phyloP scores from a whole-genome alignment of 2,888 invertebrate species.

The Dugesia japonica region DNA sequence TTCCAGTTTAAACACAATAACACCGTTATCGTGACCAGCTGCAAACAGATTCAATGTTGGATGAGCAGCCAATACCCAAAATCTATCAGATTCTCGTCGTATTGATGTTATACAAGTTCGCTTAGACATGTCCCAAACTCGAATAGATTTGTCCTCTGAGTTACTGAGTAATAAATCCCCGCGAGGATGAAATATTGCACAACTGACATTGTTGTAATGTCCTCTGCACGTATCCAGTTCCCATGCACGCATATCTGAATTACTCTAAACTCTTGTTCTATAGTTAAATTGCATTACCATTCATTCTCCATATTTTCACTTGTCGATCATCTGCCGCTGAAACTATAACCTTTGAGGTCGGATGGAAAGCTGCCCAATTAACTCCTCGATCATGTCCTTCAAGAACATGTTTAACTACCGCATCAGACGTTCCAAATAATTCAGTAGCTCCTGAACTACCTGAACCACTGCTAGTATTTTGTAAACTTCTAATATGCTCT shows the following conservation, averaged over 20 bases:
- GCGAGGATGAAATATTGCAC: constrained; percentile 84
- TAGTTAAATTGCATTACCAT: neutral
- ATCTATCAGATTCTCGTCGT: constrained; percentile 80
- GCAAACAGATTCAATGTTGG: constrained; percentile 87
- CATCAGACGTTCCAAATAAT: constrained; percentile 72
- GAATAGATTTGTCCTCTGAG: constrained; percentile 87
- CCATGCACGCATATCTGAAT: constrained; percentile 62
- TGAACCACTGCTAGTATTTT: neutral
- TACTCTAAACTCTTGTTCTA: constrained; percentile 41
- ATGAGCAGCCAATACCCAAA: constrained; percentile 88
- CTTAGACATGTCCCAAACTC: constrained; percentile 81
- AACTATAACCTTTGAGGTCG: constrained; percentile 75
- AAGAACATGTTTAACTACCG: constrained; percentile 51
- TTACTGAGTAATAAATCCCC: constrained; percentile 89
- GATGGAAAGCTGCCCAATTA: constrained; percentile 95
- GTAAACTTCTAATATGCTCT: constrained; percentile 51
- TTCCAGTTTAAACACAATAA: constrained; percentile 76
- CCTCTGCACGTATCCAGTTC: constrained; percentile 98
- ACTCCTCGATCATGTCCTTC: constrained; percentile 64
- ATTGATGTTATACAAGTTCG: constrained; percentile 48
- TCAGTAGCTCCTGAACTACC: constrained; percentile 53
- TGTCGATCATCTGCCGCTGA: constrained; percentile 93
- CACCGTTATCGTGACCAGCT: constrained; percentile 89
- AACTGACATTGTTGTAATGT: constrained; percentile 96
- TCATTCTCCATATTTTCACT: constrained; percentile 29